Evolutionary conservation across 2,888 invertebrate species (phyloP).

Genomic region (Nemoura dubitans): DNA sequence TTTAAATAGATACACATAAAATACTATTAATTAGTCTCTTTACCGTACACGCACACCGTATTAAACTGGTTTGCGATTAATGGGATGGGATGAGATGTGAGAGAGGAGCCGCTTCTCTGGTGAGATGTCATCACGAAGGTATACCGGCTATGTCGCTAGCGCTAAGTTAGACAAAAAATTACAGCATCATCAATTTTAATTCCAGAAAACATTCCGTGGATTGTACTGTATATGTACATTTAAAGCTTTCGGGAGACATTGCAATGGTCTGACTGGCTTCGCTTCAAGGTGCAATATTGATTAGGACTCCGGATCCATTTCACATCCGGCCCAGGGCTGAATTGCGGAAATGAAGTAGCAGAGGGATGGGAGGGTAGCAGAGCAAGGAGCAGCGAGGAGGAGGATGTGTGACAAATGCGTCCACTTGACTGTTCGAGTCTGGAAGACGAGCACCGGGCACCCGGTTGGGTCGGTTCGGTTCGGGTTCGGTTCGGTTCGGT

Average conservation of each 20-base stretch:
- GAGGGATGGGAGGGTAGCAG: background rate
- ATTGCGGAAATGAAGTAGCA: background rate
- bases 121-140: background rate
- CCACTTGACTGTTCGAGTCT: background rate
- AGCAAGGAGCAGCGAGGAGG: background rate
- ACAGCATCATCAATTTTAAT: background rate
- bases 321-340: background rate
- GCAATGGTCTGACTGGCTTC: background rate
- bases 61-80: background rate
- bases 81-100: background rate
- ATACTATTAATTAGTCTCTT: slow-evolving; percentile 31
- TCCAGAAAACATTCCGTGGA: background rate
- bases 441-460: background rate
- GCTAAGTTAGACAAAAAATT: background rate
- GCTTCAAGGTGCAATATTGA: background rate
- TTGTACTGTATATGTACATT: background rate
- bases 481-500: background rate
- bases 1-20: slow-evolving; percentile 37
- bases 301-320: background rate
- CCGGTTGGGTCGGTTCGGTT: background rate
- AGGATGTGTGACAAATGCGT: slow-evolving; percentile 1
- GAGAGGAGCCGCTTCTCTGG: background rate
- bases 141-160: background rate
- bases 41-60: slow-evolving; percentile 17
- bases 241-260: no score